Evolutionary conservation across 2,797 vertebrate species (phyloP), one percentile per base, ranked within the genome.

Genomic region (Hydrolagus colliei): DNA sequence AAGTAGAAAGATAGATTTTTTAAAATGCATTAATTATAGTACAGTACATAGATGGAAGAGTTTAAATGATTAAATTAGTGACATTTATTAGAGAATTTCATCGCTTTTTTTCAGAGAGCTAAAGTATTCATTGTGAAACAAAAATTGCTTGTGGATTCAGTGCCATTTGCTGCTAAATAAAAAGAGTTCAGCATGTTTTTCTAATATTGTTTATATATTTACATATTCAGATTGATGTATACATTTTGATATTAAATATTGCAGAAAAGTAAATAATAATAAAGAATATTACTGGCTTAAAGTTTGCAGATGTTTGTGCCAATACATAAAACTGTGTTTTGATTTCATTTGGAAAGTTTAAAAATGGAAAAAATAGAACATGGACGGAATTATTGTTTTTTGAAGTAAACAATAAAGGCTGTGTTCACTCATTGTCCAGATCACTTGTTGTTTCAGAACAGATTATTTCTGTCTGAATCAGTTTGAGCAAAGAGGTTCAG

Each of bases 31-130:
- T 10, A 18, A 84, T 71, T 84, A 84, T 27, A 84, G 68, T 52
- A 11, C 61, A 61, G 68, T 84, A 16, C 11, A 41, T 84, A 68
- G 65, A 84, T 68, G 41, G 41, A 16, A 16, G 2, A 11, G 72
- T 73, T 52, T 84, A 84, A 84, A 84, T 52, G 72, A 27, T 52
- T 84, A 84, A 84, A 84, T 52, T 52, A 52, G 6, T 52, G 2
- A 52, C 41, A 52, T 52, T 52, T 52, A 52, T 52, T 52, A 3
- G 6, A 6, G 41, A 52, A 52, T 52, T 52, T 52, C 41, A 52
- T 52, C 41, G 6, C 65, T 84, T 63, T 8, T 52, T 52, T 63
- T 63, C 63, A 84, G 65, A 71, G 32, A 35, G 65, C 74, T 61
- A 41, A 41, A 71, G 52, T 52, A 41, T 84, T 35, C 32, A 20